These are phyloP conservation scores for Diaprepes abbreviatus DNA, from an alignment of 2,888 invertebrate species.

Conservation along the genomic window DNA sequence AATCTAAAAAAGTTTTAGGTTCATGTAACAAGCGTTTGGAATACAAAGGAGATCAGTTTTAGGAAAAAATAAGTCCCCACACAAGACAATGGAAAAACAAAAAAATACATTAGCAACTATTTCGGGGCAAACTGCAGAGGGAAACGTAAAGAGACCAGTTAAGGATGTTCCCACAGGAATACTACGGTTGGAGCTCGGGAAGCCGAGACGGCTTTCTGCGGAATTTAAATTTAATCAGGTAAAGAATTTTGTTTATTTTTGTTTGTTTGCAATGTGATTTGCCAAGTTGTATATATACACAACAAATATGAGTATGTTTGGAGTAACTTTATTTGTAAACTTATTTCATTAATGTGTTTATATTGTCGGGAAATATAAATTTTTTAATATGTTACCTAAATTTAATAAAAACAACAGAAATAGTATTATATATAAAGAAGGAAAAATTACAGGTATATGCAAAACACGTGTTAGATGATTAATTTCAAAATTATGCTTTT, in stretches of 20 bases:
- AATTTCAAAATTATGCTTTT: no score
- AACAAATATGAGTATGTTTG: no score
- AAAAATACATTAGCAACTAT: neutral
- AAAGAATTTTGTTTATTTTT: slow-evolving; percentile 29
- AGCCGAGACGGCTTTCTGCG: slow-evolving; percentile 61
- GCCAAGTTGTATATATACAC: no score
- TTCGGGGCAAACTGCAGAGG: neutral
- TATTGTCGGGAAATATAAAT: no score
- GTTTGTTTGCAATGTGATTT: neutral
- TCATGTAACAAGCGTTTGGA: no score
- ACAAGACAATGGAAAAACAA: slow-evolving; percentile 19
- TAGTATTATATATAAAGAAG: no score
- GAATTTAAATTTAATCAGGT: slow-evolving; percentile 63
- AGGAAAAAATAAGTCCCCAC: slow-evolving; percentile 3
- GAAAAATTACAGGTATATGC: no score
- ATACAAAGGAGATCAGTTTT: neutral
- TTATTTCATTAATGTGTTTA: no score
- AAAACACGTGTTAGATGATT: no score
- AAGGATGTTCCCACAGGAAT: slow-evolving; percentile 63
- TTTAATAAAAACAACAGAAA: no score
- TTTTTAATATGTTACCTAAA: no score
- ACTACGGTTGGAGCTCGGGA: slow-evolving; percentile 64
- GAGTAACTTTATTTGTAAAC: no score
- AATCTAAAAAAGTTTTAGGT: neutral
- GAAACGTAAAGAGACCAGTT: slow-evolving; percentile 14